These are phyloP conservation scores for Bagarius yarrelli DNA, from an alignment of 2,113 vertebrate species.

Conservation along the genomic window DNA sequence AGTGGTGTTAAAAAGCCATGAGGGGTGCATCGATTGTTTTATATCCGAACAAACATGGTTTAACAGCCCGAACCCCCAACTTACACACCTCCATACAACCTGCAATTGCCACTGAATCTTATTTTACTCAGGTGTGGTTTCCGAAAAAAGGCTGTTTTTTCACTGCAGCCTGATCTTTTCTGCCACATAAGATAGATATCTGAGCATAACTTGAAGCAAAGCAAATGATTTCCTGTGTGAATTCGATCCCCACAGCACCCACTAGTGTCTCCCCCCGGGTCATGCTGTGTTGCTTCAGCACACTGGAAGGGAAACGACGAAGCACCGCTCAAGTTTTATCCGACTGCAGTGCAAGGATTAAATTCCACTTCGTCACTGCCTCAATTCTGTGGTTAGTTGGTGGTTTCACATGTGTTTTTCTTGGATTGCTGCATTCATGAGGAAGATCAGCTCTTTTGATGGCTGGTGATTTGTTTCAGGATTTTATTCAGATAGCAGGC, in stretches of 20 bases:
- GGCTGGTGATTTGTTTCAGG: constrained; percentile 40
- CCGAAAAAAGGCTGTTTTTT: constrained; percentile 35
- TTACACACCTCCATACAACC: background rate
- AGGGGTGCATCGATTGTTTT: background rate
- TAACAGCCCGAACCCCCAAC: background rate
- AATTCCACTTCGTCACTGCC: constrained; percentile 19
- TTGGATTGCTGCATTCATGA: constrained; percentile 11
- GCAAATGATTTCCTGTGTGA: constrained; percentile 26
- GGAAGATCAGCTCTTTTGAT: constrained; percentile 30
- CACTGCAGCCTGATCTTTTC: constrained; percentile 6
- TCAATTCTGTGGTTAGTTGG: constrained; percentile 23
- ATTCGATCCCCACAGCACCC: constrained; percentile 34
- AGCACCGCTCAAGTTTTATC: constrained; percentile 39
- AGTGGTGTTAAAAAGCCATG: background rate
- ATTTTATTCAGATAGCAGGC: constrained; percentile 38
- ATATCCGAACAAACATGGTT: background rate
- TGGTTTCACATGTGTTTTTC: constrained; percentile 46
- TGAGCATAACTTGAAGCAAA: background rate
- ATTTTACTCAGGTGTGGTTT: constrained; percentile 20
- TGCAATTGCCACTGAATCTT: background rate
- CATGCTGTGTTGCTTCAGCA: constrained; percentile 25
- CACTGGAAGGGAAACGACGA: constrained; percentile 15
- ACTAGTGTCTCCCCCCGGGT: constrained; percentile 30
- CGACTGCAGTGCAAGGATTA: constrained; percentile 21
- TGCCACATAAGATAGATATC: constrained; percentile 2